Conservation (phyloP, 2,888 invertebrate species). For the Caprella mutica region DNA sequence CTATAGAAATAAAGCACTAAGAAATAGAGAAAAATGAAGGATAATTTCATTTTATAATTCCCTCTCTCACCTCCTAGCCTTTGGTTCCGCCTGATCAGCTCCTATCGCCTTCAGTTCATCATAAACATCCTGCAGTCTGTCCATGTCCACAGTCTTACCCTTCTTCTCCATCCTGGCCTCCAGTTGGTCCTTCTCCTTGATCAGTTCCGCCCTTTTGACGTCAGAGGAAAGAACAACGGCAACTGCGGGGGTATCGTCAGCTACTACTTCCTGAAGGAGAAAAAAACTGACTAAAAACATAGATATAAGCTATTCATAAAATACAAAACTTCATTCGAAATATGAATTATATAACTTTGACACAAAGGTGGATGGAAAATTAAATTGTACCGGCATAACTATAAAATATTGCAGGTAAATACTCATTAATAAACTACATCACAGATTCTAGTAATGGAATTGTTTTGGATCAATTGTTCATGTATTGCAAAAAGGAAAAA, state of each 20-base stretch:
- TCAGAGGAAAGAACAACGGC: conserved; percentile 88
- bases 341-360: not conserved
- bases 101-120: conserved; percentile 91
- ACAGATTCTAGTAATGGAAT: not conserved
- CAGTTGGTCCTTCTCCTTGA: conserved; percentile 70
- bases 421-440: too few relatives aligned
- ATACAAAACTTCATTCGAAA: not conserved
- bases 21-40: too few relatives aligned
- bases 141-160: conserved; percentile 27
- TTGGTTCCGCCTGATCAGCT: conserved; percentile 94
- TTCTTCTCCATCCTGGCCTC: conserved; percentile 44
- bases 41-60: too few relatives aligned
- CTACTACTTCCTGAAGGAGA: conserved; percentile 67
- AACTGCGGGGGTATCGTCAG: conserved; percentile 85
- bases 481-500: not conserved
- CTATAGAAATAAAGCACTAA: too few relatives aligned
- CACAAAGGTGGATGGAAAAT: not conserved
- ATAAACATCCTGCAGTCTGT: conserved; percentile 54
- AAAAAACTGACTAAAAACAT: not conserved
- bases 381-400: not conserved
- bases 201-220: conserved; percentile 66
- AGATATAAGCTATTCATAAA: not conserved
- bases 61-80: conserved; percentile 65
- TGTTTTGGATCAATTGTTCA: not conserved
- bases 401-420: too few relatives aligned